Conservation (phyloP, 2,888 invertebrate species). For the Ischnus inquisitorius region DNA sequence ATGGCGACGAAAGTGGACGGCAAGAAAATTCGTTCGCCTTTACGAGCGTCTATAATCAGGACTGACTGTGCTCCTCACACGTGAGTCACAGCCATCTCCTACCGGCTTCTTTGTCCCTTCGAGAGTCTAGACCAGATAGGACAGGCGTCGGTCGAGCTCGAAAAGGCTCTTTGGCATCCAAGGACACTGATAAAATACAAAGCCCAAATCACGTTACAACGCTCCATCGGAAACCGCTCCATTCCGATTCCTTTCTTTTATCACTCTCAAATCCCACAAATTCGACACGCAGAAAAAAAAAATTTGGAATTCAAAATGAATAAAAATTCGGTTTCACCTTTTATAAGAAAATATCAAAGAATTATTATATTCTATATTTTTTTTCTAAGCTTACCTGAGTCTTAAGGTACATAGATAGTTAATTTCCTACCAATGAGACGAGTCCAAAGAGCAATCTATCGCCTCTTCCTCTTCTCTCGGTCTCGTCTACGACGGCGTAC, state of each 20-base stretch:
- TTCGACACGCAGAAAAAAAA: neutral
- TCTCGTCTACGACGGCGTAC: slow-evolving; percentile 37
- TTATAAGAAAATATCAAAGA: no score
- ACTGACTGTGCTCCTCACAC: slow-evolving; percentile 19
- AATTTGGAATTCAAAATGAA: no score
- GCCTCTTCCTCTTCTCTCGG: slow-evolving; percentile 15
- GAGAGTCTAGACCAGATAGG: slow-evolving; percentile 76
- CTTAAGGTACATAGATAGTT: slow-evolving; percentile 13
- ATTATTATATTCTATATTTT: no score
- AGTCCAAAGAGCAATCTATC: slow-evolving; percentile 72
- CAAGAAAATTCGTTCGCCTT: slow-evolving; percentile 21
- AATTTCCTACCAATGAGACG: slow-evolving; percentile 69
- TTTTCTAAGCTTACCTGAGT: neutral
- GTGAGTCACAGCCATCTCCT: slow-evolving; percentile 27
- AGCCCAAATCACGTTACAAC: slow-evolving; percentile 20
- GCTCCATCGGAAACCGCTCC: neutral
- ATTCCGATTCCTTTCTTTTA: slow-evolving; percentile 2
- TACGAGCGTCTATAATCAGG: slow-evolving; percentile 17
- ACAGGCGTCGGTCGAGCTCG: slow-evolving; percentile 72
- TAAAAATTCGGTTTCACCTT: no score
- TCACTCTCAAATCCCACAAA: neutral
- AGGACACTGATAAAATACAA: slow-evolving; percentile 59
- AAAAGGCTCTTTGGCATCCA: slow-evolving; percentile 49
- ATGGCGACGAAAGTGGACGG: neutral
- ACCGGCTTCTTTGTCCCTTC: slow-evolving; percentile 43